Percentiles rank a stretch among this genome's conserved stretches.
Evolutionary conservation across 2,797 vertebrate species (phyloP).

Genomic region (Capromys pilorides): DNA sequence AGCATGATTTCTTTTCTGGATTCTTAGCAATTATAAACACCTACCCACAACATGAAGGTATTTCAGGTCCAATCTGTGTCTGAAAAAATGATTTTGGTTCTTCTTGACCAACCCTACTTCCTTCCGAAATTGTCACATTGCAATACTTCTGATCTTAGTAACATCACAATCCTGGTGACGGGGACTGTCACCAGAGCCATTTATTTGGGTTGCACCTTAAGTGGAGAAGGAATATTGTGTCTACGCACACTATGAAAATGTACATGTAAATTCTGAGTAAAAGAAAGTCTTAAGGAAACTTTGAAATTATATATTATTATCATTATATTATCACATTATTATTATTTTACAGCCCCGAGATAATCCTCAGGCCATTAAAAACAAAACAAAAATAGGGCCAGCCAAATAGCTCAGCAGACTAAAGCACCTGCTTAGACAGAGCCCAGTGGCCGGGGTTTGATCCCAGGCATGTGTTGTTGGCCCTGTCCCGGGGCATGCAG

Average conservation of each 20-base stretch:
- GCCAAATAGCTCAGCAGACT: no score
- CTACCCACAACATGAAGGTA: neutral
- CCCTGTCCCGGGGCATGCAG: no score
- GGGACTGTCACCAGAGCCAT: neutral
- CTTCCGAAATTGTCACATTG: neutral
- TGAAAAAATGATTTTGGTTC: neutral
- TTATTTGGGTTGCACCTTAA: constrained; percentile 14
- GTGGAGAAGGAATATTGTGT: neutral
- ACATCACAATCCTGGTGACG: neutral
- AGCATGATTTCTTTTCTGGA: neutral
- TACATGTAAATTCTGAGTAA: neutral
- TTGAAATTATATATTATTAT: neutral
- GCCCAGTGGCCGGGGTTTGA: no score
- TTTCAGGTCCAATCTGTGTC: neutral
- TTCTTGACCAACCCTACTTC: neutral
- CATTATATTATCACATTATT: neutral
- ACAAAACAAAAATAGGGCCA: no score
- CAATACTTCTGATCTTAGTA: neutral
- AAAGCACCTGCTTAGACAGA: no score
- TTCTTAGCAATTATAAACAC: neutral
- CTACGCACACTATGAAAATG: neutral
- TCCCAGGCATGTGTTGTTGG: no score
- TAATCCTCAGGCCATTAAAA: neutral
- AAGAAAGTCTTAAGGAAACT: neutral
- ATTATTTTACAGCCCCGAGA: neutral